Evolutionary conservation across 1,140 invertebrate genomes (phyloP).

Genomic region (Drosophila willistoni): DNA sequence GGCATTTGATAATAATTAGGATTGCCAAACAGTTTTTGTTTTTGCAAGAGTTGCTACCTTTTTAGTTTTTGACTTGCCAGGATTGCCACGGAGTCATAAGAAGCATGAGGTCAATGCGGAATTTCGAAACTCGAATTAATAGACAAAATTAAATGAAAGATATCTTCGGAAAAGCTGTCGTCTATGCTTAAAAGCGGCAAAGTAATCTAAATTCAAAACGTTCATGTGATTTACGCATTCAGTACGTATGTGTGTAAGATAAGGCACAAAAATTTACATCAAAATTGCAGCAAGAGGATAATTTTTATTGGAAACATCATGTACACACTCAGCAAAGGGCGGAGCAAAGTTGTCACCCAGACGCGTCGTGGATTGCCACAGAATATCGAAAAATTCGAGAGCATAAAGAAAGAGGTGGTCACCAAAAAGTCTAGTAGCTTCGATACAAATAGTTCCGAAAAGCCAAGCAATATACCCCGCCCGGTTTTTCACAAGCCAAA

Average conservation of each 20-base stretch:
- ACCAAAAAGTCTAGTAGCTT: conserved; percentile 60
- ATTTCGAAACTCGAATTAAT: no score
- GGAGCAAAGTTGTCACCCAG: conserved; percentile 93
- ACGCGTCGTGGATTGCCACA: conserved; percentile 87
- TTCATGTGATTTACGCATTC: no score
- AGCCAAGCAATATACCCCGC: conserved; percentile 82
- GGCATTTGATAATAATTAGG: no score
- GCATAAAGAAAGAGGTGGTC: conserved; percentile 75
- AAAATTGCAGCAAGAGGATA: conserved; percentile 11
- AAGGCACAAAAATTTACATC: not conserved
- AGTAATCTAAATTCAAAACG: not conserved
- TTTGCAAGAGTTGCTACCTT: no score
- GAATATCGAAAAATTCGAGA: conserved; percentile 83
- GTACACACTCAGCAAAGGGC: conserved; percentile 93
- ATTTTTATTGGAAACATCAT: conserved; percentile 82
- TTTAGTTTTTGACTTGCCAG: no score
- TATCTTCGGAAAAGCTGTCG: no score
- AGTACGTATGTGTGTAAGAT: not conserved
- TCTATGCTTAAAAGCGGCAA: not conserved
- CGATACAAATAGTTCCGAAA: conserved; percentile 70
- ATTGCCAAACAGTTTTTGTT: no score
- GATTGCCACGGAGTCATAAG: no score
- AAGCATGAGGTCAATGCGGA: no score
- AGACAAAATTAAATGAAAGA: no score
- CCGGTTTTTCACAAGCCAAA: conserved; percentile 83